These are phyloP conservation scores for Porites lutea DNA, from an alignment of 64 coral and sea anemone genomes.

Conservation along the genomic window DNA sequence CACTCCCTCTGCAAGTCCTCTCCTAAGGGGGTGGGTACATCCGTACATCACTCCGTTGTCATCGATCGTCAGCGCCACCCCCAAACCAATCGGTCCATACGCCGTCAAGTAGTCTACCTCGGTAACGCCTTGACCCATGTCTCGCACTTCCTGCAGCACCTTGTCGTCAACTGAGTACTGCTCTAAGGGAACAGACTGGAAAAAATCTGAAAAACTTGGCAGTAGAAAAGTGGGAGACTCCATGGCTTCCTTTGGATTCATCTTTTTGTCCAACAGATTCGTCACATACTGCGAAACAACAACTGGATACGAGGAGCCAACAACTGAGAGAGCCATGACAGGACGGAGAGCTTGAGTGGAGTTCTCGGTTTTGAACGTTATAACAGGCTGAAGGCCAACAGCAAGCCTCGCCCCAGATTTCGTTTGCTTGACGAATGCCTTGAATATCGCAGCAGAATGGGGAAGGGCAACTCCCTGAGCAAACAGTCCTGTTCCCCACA, in stretches of 20 bases:
- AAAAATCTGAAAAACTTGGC: constrained; percentile 41
- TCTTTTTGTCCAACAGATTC: constrained; percentile 61
- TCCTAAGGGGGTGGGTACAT: constrained; percentile 70
- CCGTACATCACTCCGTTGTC: constrained; percentile 69
- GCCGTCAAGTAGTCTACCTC: constrained; percentile 61
- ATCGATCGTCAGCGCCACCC: constrained; percentile 75
- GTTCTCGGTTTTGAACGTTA: constrained; percentile 38
- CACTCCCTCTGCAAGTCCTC: constrained; percentile 73
- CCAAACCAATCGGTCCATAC: constrained; percentile 52
- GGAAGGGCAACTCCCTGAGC: constrained; percentile 76
- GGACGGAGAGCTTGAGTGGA: background rate
- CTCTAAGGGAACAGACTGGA: constrained; percentile 77
- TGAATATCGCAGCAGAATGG: constrained; percentile 83
- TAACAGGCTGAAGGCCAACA: constrained; percentile 60
- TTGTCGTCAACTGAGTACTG: constrained; percentile 59
- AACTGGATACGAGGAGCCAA: constrained; percentile 58
- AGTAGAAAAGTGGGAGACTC: constrained; percentile 67
- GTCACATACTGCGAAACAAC: constrained; percentile 69
- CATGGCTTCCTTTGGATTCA: constrained; percentile 86
- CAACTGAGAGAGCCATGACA: constrained; percentile 80
- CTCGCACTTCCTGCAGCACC: constrained; percentile 57
- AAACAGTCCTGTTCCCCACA: constrained; percentile 93
- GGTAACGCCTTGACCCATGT: constrained; percentile 77
- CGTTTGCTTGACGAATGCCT: constrained; percentile 66
- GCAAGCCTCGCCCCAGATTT: constrained; percentile 58